Percentiles rank a stretch among this genome's conserved stretches.
Conservation (phyloP, 2,113 vertebrate species). For the Sakesphorus luctuosus region DNA sequence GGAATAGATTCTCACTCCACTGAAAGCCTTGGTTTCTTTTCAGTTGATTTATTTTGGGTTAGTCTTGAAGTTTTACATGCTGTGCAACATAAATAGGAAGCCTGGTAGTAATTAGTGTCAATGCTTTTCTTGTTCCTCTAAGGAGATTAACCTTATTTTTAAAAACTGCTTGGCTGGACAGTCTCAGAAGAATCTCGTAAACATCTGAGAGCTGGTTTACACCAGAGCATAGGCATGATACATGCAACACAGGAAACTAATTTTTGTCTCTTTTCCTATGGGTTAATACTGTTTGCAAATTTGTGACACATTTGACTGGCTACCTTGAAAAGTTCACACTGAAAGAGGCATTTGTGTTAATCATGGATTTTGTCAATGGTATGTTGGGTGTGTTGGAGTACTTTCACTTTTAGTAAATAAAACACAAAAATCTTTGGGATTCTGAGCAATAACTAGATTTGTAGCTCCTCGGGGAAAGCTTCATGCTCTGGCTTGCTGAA, state of each 20-base stretch:
- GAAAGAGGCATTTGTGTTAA: not conserved
- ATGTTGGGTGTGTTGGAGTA: not conserved
- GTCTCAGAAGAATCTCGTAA: not conserved
- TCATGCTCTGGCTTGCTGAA: not conserved
- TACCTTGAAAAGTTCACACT: not conserved
- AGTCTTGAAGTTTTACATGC: not conserved
- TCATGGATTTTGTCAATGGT: not conserved
- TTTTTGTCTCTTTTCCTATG: not conserved
- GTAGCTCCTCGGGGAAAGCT: not conserved
- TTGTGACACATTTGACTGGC: not conserved
- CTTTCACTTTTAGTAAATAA: not conserved
- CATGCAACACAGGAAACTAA: not conserved
- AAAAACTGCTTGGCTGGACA: not conserved
- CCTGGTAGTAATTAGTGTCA: not conserved
- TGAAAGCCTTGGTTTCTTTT: not conserved
- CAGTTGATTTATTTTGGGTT: not conserved
- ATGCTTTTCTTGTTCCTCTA: not conserved
- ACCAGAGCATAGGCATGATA: not conserved
- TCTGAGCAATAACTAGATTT: not conserved
- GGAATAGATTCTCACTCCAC: not conserved
- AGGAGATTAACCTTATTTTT: not conserved
- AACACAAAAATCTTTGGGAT: not conserved
- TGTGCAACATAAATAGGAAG: not conserved
- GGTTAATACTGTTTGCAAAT: not conserved
- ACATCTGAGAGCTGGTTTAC: not conserved